A percentile compares a stretch with the other conserved stretches of the same genome.
Evolutionary conservation across 2,888 invertebrate species (phyloP).

Genomic region (Euclidia mi): DNA sequence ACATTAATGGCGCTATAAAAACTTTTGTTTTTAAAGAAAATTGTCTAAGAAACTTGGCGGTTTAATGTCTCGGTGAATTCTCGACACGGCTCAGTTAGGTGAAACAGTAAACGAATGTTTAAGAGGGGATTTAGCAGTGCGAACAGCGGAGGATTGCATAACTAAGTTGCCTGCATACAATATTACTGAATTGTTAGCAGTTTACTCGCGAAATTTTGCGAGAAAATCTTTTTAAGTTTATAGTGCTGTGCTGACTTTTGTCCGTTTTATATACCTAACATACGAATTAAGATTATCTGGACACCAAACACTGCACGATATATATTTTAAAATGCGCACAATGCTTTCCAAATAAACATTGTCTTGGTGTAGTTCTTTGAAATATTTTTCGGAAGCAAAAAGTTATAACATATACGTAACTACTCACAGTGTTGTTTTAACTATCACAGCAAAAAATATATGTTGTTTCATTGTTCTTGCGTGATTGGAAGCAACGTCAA

Average conservation of each 20-base stretch:
- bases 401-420: too few relatives aligned
- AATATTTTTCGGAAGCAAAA: too few relatives aligned
- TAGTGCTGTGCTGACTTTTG: background rate
- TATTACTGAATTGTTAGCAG: constrained; percentile 20
- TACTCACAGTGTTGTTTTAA: too few relatives aligned
- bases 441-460: too few relatives aligned
- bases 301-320: too few relatives aligned
- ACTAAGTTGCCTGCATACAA: constrained; percentile 33
- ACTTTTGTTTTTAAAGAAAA: constrained; percentile 52
- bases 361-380: too few relatives aligned
- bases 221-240: background rate
- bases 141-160: constrained; percentile 36
- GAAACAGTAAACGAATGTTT: constrained; percentile 36
- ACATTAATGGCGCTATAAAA: constrained; percentile 49
- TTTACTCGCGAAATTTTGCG: background rate
- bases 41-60: constrained; percentile 36
- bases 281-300: too few relatives aligned
- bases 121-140: constrained; percentile 35
- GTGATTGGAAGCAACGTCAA: too few relatives aligned
- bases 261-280: too few relatives aligned
- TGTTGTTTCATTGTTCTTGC: too few relatives aligned
- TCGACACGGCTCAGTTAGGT: constrained; percentile 36
- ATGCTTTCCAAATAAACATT: too few relatives aligned
- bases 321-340: too few relatives aligned
- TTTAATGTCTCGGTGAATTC: constrained; percentile 35